A percentile compares a stretch with the other conserved stretches of the same genome.
Evolutionary conservation across 2,888 invertebrate genomes (phyloP).

Genomic region (Hesperia comma): DNA sequence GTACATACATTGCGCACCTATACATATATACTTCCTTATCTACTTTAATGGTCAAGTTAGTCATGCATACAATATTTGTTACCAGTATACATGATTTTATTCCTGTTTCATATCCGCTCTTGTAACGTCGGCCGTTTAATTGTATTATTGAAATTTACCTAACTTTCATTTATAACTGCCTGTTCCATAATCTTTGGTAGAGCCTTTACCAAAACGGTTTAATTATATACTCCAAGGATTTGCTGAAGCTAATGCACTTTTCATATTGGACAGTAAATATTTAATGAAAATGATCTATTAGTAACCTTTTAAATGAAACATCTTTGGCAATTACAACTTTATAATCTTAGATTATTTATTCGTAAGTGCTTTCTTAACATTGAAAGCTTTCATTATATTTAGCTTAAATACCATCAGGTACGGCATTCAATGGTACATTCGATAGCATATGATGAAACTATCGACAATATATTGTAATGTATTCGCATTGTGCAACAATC

Average conservation of each 20-base stretch:
- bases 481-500: constrained; percentile 61
- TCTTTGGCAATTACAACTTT: too few species aligned
- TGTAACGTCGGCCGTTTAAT: too few species aligned
- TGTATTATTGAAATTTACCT: too few species aligned
- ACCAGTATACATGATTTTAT: neutral
- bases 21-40: constrained; percentile 4
- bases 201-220: too few species aligned
- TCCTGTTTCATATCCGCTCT: too few species aligned
- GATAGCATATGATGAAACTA: constrained; percentile 41
- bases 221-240: too few species aligned
- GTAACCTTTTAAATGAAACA: too few species aligned
- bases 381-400: neutral
- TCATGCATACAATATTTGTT: neutral
- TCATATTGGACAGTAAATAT: too few species aligned
- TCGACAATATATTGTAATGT: constrained; percentile 47
- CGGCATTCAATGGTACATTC: constrained; percentile 23
- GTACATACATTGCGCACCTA: neutral
- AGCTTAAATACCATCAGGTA: constrained; percentile 1
- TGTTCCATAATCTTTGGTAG: too few species aligned
- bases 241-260: too few species aligned
- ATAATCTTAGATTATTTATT: neutral
- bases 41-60: neutral
- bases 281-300: too few species aligned
- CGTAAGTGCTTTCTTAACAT: neutral
- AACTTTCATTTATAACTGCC: too few species aligned